Base-by-base conservation (phyloP, 1,140 invertebrate species). In the Sycobia sp. region DNA sequence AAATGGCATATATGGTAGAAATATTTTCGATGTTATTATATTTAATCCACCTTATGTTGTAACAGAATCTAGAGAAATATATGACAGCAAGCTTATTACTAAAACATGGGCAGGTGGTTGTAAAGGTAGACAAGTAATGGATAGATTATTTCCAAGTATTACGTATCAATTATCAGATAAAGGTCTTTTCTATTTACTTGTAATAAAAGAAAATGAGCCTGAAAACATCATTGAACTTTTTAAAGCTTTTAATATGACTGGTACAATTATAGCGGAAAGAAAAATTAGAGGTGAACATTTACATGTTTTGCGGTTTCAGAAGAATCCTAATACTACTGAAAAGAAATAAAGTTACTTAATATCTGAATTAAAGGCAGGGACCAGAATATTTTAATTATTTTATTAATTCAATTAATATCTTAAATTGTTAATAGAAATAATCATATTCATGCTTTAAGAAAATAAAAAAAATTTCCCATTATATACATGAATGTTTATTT, bases 11-110 rank as follows among this genome's bases (percentile, higher is more conserved):
- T 73, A 86, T 68, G 72, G 73, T 32, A 68, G 71, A 39, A 73
- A 82, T 47, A 70, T 78, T 1, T 87, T 92, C 71, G 97, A 99
- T 86, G 59, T 99, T 20, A 81, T 99, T 51, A 71, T 99, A 50
- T 99, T 98, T 71, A 99, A 99, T 87, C 97, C 97, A 2, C 97
- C 97, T 0, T 99, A 99, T 84, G 96, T 99, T 43, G 90, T 93
- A 0, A 98, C 96, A 10, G 86, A 88, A 14, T 79, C 86, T 43
- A 74, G 85, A 32, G 92, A 96, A 82, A 86, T 92, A 68, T 66
- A 62, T 34, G 83, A 85, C 47, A 46, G 62, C 1, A 63, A 66
- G 39, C 60, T 81, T 34, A 84, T 92, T 34, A 84, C 82, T 34
- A 86, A 85, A 67, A 84, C 93, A 34, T 97, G 94, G 93, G 94